phyloP scores from a whole-genome alignment of 1,140 invertebrate genomes.

The Trichonephila clavata region DNA sequence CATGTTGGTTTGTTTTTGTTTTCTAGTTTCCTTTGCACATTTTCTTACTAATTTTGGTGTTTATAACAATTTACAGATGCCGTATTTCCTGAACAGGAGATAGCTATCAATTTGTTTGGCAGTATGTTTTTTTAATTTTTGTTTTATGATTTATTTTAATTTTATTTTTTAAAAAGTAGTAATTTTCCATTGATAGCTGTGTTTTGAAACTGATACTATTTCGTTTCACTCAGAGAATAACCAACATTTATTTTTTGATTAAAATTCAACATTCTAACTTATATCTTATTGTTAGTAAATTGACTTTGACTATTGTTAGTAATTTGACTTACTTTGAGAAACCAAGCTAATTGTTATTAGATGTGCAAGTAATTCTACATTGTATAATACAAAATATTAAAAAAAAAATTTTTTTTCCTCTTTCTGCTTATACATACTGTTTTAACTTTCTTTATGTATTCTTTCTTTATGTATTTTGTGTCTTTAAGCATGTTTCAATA shows the following conservation, averaged over 20 bases:
- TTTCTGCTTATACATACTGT: no score
- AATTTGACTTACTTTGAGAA: no score
- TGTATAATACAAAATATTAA: no score
- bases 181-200: no score
- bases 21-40: conserved; percentile 14
- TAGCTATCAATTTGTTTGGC: conserved; percentile 81
- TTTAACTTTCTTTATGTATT: background rate
- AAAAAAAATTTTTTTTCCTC: background rate
- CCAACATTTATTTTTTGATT: no score
- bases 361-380: no score
- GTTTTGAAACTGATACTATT: no score
- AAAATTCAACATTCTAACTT: background rate
- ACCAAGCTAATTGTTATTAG: no score
- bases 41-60: conserved; percentile 58
- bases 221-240: no score
- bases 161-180: background rate
- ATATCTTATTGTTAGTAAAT: no score
- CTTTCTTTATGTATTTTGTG: background rate
- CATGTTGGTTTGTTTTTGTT: background rate
- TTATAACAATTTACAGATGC: conserved; percentile 80
- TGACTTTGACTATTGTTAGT: no score
- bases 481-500: background rate
- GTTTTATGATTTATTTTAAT: conserved; percentile 63
- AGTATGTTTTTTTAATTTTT: conserved; percentile 76
- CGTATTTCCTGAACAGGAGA: conserved; percentile 81